Evolutionary conservation across 2,888 invertebrate species (phyloP).

Genomic region (Mythimna vitellina): DNA sequence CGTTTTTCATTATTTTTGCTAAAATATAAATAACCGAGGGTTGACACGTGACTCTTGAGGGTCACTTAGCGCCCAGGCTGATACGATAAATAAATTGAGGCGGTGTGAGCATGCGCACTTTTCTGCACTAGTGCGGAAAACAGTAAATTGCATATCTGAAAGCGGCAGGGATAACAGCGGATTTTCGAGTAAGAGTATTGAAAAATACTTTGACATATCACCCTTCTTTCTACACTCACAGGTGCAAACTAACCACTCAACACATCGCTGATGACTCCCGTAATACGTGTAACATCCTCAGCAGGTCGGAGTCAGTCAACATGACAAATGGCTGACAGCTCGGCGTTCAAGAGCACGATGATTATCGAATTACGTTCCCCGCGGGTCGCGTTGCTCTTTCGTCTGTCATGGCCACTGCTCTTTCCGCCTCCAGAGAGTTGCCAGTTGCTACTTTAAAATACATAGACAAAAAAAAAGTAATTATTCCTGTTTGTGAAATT

Average conservation of each 20-base stretch:
- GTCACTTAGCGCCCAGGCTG: no score
- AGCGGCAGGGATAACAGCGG: no score
- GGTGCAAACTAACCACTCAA: slow-evolving; percentile 41
- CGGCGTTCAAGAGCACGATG: slow-evolving; percentile 86
- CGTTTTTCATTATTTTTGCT: no score
- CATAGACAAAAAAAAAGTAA: no score
- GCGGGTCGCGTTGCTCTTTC: slow-evolving; percentile 85
- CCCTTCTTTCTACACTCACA: slow-evolving; percentile 37
- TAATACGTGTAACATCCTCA: slow-evolving; percentile 59
- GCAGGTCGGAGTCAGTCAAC: slow-evolving; percentile 70
- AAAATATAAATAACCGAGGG: no score
- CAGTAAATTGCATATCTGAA: no score
- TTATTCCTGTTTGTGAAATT: no score
- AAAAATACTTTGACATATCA: neutral
- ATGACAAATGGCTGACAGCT: slow-evolving; percentile 83
- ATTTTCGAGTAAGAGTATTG: no score
- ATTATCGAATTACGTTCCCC: slow-evolving; percentile 89
- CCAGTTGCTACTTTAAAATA: slow-evolving; percentile 41
- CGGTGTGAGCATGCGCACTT: no score
- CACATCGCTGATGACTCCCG: slow-evolving; percentile 50
- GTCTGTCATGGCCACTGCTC: slow-evolving; percentile 87
- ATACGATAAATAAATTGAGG: no score
- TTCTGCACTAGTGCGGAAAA: no score
- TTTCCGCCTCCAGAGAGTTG: slow-evolving; percentile 72
- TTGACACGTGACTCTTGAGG: no score